phyloP scores from a whole-genome alignment of 1,140 invertebrate species.

The Pseudobourletiella spinata region DNA sequence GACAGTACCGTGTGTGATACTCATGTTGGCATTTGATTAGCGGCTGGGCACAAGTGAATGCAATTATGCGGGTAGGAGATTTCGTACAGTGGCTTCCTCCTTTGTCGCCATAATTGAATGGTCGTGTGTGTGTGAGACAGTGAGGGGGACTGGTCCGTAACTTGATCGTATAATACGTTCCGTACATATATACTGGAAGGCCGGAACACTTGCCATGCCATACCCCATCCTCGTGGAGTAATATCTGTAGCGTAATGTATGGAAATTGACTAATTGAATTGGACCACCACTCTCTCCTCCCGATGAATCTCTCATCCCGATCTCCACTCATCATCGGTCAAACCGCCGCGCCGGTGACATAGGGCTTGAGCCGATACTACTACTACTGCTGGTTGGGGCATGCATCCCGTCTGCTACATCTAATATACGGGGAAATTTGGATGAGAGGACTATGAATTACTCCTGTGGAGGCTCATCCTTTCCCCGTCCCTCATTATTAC shows the following conservation, averaged over 20 bases:
- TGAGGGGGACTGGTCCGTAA: neutral
- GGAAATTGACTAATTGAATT: conserved; percentile 28
- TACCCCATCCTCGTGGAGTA: neutral
- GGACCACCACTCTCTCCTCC: neutral
- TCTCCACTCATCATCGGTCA: neutral
- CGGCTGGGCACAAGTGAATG: neutral
- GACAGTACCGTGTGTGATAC: no score
- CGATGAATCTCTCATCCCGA: neutral
- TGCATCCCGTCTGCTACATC: no score
- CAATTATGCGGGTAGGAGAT: neutral
- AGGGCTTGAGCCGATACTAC: conserved; percentile 6
- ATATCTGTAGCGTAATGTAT: conserved; percentile 15
- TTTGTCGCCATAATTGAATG: neutral
- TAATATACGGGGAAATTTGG: no score
- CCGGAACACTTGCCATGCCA: no score
- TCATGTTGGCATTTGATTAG: neutral
- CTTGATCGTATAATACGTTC: no score
- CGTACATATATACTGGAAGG: no score
- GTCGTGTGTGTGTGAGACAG: neutral
- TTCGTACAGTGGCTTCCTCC: neutral
- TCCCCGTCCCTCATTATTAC: no score
- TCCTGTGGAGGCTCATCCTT: no score
- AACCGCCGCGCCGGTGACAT: neutral
- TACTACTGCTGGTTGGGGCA: no score
- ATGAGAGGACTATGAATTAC: no score